Evolutionary conservation across 2,113 vertebrate species (phyloP).

Genomic region (Apaloderma vittatum): DNA sequence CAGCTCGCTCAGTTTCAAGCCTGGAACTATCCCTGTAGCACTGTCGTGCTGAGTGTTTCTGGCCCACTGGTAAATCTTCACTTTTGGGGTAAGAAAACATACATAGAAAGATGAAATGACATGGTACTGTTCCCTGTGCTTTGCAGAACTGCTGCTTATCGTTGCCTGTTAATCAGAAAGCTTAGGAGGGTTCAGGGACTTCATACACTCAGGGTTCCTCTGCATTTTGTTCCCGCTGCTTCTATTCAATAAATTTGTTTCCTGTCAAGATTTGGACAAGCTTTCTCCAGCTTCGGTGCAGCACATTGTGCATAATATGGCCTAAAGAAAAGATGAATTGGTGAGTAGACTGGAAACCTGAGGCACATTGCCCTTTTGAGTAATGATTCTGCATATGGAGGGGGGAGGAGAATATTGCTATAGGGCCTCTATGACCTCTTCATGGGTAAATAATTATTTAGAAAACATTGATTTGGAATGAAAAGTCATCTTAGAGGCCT

Average conservation of each 20-base stretch:
- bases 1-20: not conserved
- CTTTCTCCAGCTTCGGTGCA: conserved; percentile 4
- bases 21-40: not conserved
- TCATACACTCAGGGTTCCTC: not conserved
- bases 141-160: not conserved
- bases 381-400: not conserved
- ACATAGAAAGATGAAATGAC: not conserved
- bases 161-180: not conserved
- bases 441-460: conserved; percentile 50
- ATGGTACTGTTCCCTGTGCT: not conserved
- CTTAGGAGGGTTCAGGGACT: not conserved
- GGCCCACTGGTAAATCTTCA: not conserved
- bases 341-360: conserved; percentile 3
- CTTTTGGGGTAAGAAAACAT: not conserved
- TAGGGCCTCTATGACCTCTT: conserved; percentile 8
- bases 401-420: not conserved
- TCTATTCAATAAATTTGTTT: not conserved
- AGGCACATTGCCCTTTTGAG: conserved; percentile 39
- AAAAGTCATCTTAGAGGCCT: conserved; percentile 20
- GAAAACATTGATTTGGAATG: conserved; percentile 46
- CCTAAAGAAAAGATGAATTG: conserved; percentile 41
- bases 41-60: not conserved
- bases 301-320: not conserved
- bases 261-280: not conserved
- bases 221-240: not conserved